These are phyloP conservation scores for Paguma larvata DNA, from an alignment of 2,797 vertebrate species.

Conservation along the genomic window DNA sequence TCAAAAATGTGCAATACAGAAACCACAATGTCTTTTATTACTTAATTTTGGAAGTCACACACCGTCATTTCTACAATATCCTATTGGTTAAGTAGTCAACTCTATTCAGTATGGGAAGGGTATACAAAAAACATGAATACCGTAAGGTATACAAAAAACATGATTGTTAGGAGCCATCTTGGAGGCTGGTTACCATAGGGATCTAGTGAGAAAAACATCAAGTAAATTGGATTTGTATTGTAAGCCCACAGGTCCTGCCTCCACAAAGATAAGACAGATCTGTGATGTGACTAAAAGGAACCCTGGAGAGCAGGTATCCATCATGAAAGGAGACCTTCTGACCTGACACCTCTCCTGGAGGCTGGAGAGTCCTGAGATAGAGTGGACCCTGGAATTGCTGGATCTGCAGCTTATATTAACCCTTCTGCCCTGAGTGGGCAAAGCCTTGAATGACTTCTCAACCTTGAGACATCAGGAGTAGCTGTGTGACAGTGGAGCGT, in stretches of 20 bases:
- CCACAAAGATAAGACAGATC: neutral
- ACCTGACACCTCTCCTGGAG: neutral
- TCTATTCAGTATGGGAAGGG: neutral
- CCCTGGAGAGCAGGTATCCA: neutral
- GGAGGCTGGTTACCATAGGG: neutral
- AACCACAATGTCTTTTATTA: neutral
- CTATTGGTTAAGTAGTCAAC: neutral
- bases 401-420: neutral
- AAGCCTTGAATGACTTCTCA: slow-evolving; percentile 3
- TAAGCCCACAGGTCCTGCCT: slow-evolving; percentile 60
- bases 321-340: slow-evolving; percentile 46
- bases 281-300: slow-evolving; percentile 11
- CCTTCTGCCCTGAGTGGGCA: neutral
- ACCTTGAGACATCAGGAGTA: neutral
- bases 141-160: neutral
- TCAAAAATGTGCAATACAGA: neutral
- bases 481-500: neutral
- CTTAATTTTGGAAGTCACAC: neutral
- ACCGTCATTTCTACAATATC: neutral
- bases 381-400: neutral
- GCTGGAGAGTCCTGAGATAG: neutral
- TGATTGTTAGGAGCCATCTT: neutral
- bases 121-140: neutral
- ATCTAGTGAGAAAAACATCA: neutral
- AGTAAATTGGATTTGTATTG: slow-evolving; percentile 42